Evolutionary conservation across 92 coral and sea anemone species (phyloP).

Genomic region (Micromussa lordhowensis): DNA sequence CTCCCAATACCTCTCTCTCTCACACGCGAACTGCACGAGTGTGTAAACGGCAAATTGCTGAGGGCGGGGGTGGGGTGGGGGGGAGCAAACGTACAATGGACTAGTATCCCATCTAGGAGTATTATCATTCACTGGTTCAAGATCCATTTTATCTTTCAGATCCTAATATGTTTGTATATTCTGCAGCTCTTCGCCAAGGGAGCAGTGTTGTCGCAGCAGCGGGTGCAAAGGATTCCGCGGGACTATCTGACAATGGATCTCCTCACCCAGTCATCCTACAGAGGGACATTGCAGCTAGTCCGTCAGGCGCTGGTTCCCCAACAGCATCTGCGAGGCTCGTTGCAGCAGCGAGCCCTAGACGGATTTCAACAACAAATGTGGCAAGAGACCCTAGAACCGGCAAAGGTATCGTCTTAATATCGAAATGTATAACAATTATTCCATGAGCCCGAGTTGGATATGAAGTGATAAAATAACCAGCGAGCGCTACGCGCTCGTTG

Average conservation of each 20-base stretch:
- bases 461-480: no score
- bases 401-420: slow-evolving; percentile 72
- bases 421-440: no score
- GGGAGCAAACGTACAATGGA: not conserved
- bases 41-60: not conserved
- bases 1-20: not conserved
- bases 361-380: slow-evolving; percentile 69
- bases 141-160: not conserved
- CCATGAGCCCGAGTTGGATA: no score
- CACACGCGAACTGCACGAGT: no score
- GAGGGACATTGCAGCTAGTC: slow-evolving; percentile 72
- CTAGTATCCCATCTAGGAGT: not conserved
- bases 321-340: slow-evolving; percentile 54
- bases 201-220: slow-evolving; percentile 27
- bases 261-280: slow-evolving; percentile 80
- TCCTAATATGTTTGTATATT: not conserved
- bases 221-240: slow-evolving; percentile 63
- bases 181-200: slow-evolving; percentile 91
- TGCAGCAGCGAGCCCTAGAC: slow-evolving; percentile 78
- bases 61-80: not conserved
- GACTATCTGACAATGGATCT: slow-evolving; percentile 51
- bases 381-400: slow-evolving; percentile 99
- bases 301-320: slow-evolving; percentile 85
- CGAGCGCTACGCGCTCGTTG: no score
- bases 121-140: not conserved